Evolutionary conservation across 2,113 vertebrate genomes (phyloP).

Genomic region (Eublepharis macularius): DNA sequence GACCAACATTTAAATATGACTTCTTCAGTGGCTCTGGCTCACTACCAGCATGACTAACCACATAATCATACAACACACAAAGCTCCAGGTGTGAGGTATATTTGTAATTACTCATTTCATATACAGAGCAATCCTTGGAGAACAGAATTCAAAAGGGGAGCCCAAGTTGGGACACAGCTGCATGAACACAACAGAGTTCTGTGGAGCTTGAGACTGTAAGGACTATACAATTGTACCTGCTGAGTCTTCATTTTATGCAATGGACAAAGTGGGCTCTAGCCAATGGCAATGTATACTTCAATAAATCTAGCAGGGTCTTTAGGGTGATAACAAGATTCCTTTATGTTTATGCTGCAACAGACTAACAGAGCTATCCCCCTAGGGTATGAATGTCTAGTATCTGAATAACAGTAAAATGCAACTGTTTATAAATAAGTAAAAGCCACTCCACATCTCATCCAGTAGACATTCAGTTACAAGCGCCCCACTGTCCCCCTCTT

Average conservation of each 20-base stretch:
- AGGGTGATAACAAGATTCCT: too few relatives aligned
- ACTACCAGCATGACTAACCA: background rate
- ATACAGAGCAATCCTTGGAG: background rate
- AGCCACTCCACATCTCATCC: conserved; percentile 30
- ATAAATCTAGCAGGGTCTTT: too few relatives aligned
- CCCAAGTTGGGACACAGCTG: background rate
- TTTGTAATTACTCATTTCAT: background rate
- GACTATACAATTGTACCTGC: too few relatives aligned
- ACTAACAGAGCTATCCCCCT: too few relatives aligned
- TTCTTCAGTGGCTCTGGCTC: too few relatives aligned
- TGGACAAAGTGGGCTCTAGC: too few relatives aligned
- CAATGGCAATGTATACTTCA: too few relatives aligned
- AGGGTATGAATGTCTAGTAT: background rate
- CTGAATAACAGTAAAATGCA: conserved; percentile 10
- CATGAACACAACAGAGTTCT: too few relatives aligned
- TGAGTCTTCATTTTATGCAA: too few relatives aligned
- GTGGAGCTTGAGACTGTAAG: too few relatives aligned
- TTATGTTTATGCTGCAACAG: too few relatives aligned
- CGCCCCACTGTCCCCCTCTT: background rate
- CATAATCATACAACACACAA: background rate
- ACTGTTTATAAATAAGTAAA: conserved; percentile 11
- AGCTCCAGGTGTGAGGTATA: background rate
- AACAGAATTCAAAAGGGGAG: background rate
- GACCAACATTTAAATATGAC: background rate
- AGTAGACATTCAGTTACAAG: conserved; percentile 23